Percentiles rank a stretch among this genome's conserved stretches.
Conservation (phyloP, 2,888 invertebrate genomes). For the Lomographa bimaculata region DNA sequence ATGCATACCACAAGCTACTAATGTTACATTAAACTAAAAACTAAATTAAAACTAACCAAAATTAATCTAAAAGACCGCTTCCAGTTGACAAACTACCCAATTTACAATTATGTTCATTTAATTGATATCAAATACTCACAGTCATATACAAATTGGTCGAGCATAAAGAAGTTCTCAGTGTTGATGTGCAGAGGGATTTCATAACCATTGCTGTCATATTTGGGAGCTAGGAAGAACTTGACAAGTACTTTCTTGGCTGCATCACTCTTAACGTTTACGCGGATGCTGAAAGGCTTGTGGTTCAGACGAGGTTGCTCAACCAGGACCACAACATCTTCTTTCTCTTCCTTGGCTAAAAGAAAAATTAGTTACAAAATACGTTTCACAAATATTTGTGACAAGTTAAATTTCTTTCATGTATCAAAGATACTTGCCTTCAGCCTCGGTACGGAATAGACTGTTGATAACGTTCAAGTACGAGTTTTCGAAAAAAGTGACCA, state of each 20-base stretch:
- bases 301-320: conserved; percentile 87
- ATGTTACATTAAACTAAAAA: too few relatives aligned
- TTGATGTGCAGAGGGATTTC: conserved; percentile 78
- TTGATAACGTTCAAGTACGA: conserved; percentile 84
- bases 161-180: conserved; percentile 81
- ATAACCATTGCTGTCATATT: conserved; percentile 83
- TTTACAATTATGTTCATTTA: too few relatives aligned
- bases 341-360: conserved; percentile 44
- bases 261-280: conserved; percentile 83
- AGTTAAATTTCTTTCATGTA: too few relatives aligned
- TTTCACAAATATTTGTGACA: too few relatives aligned
- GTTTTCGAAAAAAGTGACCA: conserved; percentile 88
- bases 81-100: too few relatives aligned
- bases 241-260: conserved; percentile 77
- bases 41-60: too few relatives aligned
- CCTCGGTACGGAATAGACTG: conserved; percentile 40
- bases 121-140: too few relatives aligned
- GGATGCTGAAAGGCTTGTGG: conserved; percentile 87
- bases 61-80: too few relatives aligned
- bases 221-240: conserved; percentile 87
- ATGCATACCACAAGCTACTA: too few relatives aligned
- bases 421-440: conserved; percentile 72
- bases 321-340: conserved; percentile 70
- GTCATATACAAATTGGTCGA: conserved; percentile 81
- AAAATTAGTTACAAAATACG: too few relatives aligned